Evolutionary conservation across 23 tunicate species (phyloP).

Genomic region (Botrylloides violaceus): DNA sequence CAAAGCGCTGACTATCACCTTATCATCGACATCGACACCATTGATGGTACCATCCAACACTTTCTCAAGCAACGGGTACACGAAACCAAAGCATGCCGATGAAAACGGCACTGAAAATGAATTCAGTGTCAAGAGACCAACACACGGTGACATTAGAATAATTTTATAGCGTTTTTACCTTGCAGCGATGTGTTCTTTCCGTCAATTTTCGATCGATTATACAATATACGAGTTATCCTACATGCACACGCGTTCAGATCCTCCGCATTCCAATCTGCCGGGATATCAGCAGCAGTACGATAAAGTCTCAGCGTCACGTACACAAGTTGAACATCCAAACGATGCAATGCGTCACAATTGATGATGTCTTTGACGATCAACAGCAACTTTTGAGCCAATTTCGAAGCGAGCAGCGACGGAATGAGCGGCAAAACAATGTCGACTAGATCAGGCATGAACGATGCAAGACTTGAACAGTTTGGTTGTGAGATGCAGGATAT

Average conservation of each 20-base stretch:
- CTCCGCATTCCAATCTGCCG: conserved; percentile 41
- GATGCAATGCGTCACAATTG: neutral
- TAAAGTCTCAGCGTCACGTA: conserved; percentile 50
- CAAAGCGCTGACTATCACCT: conserved; percentile 1
- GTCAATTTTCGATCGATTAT: neutral
- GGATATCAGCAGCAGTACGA: conserved; percentile 21
- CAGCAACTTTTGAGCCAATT: conserved; percentile 38
- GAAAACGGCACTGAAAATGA: conserved; percentile 6
- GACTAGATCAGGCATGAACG: conserved; percentile 29
- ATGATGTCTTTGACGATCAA: conserved; percentile 25
- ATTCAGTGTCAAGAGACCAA: neutral
- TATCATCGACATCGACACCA: conserved; percentile 13
- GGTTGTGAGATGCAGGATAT: conserved; percentile 13
- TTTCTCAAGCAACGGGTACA: conserved; percentile 16
- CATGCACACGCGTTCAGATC: conserved; percentile 8
- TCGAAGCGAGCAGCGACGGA: conserved; percentile 32
- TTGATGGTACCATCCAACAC: conserved; percentile 14
- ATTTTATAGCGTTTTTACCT: neutral
- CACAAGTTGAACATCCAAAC: conserved; percentile 37
- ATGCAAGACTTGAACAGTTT: neutral
- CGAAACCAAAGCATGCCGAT: conserved; percentile 17
- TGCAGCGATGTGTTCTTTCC: neutral
- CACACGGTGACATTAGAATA: neutral
- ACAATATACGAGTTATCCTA: neutral
- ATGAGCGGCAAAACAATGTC: conserved; percentile 29